A percentile compares a stretch with the other conserved stretches of the same genome.
Conservation (phyloP, 2,888 invertebrate genomes). For the Dinocampus coccinellae region DNA sequence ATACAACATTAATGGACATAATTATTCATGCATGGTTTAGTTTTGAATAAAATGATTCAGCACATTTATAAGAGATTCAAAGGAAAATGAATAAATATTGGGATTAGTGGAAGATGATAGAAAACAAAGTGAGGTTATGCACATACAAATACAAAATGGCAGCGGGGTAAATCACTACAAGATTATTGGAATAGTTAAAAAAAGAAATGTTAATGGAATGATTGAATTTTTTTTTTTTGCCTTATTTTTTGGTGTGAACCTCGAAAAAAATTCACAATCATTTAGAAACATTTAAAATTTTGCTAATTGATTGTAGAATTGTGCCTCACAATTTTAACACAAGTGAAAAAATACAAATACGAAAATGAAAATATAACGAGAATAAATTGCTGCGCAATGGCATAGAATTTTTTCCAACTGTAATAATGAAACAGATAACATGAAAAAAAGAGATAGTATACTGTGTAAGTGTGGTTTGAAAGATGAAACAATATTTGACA, state of each 20-base stretch:
- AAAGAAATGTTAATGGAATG: background rate
- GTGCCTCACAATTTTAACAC: conserved; percentile 64
- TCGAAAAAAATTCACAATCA: conserved; percentile 29
- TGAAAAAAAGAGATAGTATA: background rate
- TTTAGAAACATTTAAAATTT: conserved; percentile 9
- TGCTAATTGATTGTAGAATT: conserved; percentile 62
- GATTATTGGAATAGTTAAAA: background rate
- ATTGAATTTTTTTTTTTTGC: background rate
- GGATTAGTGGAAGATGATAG: conserved; percentile 39
- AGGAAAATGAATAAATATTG: conserved; percentile 17
- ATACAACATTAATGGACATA: background rate
- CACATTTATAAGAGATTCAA: conserved; percentile 14
- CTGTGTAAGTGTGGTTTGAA: background rate
- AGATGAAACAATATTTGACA: background rate
- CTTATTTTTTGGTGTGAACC: background rate
- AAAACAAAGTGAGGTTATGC: background rate
- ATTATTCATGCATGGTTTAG: conserved; percentile 1
- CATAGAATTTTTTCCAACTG: too few relatives aligned
- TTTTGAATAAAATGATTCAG: background rate
- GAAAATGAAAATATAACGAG: background rate
- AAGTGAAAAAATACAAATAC: background rate
- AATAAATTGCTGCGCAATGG: background rate
- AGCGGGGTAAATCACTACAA: background rate
- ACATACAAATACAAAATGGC: conserved; percentile 43
- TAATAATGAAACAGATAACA: too few relatives aligned